Percentiles rank a stretch among this genome's conserved stretches.
Conservation (phyloP, 2,113 vertebrate genomes). For the Psophia crepitans region DNA sequence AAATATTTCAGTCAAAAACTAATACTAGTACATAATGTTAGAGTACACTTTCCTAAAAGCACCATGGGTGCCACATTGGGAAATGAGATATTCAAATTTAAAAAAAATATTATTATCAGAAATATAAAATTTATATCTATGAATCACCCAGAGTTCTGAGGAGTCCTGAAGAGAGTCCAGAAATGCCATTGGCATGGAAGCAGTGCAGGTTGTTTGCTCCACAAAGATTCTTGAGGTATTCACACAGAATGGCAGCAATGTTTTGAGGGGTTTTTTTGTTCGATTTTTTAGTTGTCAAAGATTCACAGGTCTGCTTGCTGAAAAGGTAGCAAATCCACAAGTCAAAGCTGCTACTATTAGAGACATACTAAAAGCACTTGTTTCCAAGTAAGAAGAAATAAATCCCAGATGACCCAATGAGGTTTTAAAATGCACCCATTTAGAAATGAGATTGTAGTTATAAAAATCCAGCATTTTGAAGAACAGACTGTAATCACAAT, state of each 20-base stretch:
- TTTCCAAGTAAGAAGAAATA: background rate
- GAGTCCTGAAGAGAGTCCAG: background rate
- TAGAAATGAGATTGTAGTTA: background rate
- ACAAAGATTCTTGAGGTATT: background rate
- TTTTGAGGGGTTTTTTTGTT: fast-evolving
- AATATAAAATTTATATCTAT: background rate
- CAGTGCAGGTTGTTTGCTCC: background rate
- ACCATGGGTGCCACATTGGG: background rate
- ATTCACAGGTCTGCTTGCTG: background rate
- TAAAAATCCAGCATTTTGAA: background rate
- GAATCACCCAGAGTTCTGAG: background rate
- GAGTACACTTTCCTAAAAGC: background rate
- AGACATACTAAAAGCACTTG: background rate
- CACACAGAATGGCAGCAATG: background rate
- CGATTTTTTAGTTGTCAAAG: background rate
- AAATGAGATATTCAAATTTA: background rate
- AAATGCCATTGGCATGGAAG: background rate
- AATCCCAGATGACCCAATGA: background rate
- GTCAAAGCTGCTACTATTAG: background rate
- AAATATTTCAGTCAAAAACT: background rate
- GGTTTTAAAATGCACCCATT: background rate
- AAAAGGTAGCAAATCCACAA: background rate
- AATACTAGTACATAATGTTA: background rate
- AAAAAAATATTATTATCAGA: background rate
- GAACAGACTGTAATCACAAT: background rate